Evolutionary conservation across 2,888 invertebrate genomes (phyloP), one percentile per base, ranked within the genome.

Genomic region (Chaetogeoica ovagalla): DNA sequence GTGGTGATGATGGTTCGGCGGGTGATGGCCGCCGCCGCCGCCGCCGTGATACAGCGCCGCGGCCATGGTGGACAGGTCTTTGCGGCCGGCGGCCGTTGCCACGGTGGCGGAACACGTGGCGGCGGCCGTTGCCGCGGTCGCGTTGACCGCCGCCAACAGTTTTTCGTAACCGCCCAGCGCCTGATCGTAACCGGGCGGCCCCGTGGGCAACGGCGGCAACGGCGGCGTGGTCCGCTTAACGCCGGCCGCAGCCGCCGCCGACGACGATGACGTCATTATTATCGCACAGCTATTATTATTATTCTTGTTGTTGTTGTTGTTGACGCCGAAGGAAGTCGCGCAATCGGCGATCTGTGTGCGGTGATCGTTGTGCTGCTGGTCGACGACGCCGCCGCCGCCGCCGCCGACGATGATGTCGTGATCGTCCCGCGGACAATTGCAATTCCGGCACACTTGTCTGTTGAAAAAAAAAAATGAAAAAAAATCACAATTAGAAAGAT

Each of bases 391-490:
- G 30, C 30, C 30, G 30, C 30, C 30, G 30, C 30, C 30, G 76
- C 39, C 63, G 82, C 21, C 60, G 74, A 72, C 72, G 72, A 71
- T 77, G 85, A 84, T 87, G 81, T 87, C 88, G 87, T 79, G 86
- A 76, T 87, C 87, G 83, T 88, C 88, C 59, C 87, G 88, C 15
- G 90, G 89, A 86, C 91, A 91, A 87, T 92, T 92, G 89, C 93
- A 94, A 88, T 93, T 93, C 82, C 93, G 90, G 88, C 93, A 94
- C 86, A 94, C 92, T 84, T 94, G 93, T 86, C 94, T 94, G 90
- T 30, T 17, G 21, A 68, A 21, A 55, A 30, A 69, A 23, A 13
- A 60, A 52, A 68, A 68, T 23, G 48, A 21, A 8, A 19, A 0
- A 13, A 15, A 13, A 6, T 37, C 37, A 5, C 66, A 0, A 21